Evolutionary conservation across 2,113 vertebrate genomes (phyloP).

Genomic region (Oxygymnocypris stewartii): DNA sequence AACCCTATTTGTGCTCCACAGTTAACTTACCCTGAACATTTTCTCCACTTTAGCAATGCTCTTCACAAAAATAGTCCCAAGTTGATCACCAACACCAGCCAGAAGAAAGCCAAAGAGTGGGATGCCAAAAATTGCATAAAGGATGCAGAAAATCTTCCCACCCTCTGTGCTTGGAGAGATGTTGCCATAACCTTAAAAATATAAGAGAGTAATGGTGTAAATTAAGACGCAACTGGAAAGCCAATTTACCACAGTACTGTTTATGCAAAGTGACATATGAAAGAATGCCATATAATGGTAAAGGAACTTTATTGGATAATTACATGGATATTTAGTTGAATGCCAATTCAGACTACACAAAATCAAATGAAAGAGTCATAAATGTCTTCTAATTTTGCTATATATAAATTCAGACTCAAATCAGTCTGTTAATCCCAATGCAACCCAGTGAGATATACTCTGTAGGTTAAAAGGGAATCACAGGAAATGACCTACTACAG

Average conservation of each 20-base stretch:
- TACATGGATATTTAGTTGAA: no score
- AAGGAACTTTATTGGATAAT: no score
- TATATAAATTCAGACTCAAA: not conserved
- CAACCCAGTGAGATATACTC: no score
- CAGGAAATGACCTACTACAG: not conserved
- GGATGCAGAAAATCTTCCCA: constrained; percentile 95
- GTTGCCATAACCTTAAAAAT: constrained; percentile 88
- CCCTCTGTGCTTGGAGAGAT: constrained; percentile 94
- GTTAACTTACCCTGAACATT: constrained; percentile 88
- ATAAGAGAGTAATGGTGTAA: not conserved
- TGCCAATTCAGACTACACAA: not conserved
- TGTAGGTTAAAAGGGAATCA: not conserved
- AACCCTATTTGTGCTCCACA: not conserved
- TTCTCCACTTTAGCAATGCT: constrained; percentile 94
- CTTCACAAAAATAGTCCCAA: constrained; percentile 97
- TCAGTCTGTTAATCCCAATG: not conserved
- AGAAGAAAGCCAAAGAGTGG: constrained; percentile 95
- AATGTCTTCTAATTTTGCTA: not conserved
- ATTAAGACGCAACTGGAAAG: not conserved
- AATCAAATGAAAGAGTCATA: not conserved
- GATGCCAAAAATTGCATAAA: constrained; percentile 96
- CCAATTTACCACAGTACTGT: not conserved
- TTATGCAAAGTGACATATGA: not conserved
- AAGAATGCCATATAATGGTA: not conserved
- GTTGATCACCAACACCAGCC: constrained; percentile 94